phyloP scores from a whole-genome alignment of 2,888 invertebrate genomes.

The Dendrolimus houi region DNA sequence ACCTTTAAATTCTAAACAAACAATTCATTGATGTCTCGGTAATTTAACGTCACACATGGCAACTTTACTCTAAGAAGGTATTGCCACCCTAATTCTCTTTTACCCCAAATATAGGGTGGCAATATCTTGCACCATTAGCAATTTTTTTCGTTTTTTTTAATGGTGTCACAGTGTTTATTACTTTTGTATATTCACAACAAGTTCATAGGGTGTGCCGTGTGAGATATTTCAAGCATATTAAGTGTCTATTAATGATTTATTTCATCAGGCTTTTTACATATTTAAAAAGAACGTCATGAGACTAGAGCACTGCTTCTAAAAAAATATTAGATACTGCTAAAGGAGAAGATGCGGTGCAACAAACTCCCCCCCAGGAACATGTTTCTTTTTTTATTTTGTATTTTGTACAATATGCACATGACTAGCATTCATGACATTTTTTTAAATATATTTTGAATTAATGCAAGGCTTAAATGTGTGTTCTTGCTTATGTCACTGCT shows the following conservation, averaged over 20 bases:
- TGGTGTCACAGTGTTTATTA: slow-evolving; percentile 67
- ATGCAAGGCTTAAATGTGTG: no score
- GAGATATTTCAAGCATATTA: not conserved
- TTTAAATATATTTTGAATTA: no score
- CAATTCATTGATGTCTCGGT: not conserved
- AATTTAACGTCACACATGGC: not conserved
- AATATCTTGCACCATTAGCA: slow-evolving; percentile 79
- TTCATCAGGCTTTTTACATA: no score
- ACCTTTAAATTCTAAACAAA: no score
- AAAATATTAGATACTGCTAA: not conserved
- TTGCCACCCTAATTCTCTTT: slow-evolving; percentile 68
- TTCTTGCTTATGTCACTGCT: no score
- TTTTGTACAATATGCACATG: no score
- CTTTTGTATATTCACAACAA: slow-evolving; percentile 18
- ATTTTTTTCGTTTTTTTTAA: slow-evolving; percentile 73
- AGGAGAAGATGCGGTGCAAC: not conserved
- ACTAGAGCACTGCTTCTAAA: not conserved
- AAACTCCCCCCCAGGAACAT: no score
- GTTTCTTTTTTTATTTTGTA: no score
- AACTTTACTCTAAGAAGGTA: slow-evolving; percentile 42
- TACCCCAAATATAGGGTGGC: slow-evolving; percentile 71
- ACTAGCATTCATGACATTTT: no score
- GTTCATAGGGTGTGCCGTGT: slow-evolving; percentile 2
- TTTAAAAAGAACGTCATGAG: no score
- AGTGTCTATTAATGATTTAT: no score